Evolutionary conservation across 2,888 invertebrate species (phyloP), one percentile per base, ranked within the genome.

Genomic region (Hydrotaea diabolus): DNA sequence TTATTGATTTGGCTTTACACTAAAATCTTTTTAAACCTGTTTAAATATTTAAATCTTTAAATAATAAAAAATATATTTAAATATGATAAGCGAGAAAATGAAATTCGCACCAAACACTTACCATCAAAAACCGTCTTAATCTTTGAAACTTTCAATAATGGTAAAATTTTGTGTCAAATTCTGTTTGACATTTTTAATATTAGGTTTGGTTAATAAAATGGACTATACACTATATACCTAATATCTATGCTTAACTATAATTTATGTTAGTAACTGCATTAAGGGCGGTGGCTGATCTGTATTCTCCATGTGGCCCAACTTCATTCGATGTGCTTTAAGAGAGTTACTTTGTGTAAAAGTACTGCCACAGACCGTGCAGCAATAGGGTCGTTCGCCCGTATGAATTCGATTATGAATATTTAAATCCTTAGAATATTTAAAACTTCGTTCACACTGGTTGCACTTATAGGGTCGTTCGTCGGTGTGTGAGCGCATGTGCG

Each of bases 401-500:
- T 85, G 85, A 26, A 77, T 79, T n/a, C 85, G 79, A 72, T 66
- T 73, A 71, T 85, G 85, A 55, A 85, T 85, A 64, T 85, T 85
- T 13, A 85, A 85, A 49, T 85, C 85, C 69, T 85, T 82, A 11
- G 85, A 85, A 74, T 85, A 85, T 80, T 85, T 85, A 74, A 82
- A 85, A 49, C 82, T 85, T 15, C 82, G 64, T 64, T 85, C 85
- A 64, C 85, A 85, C 39, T 85, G 76, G 4, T 57, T 77, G 55
- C 85, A 85, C 46, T 82, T 82, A 46, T 85, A 85, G 21, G 85
- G 85, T n/a, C 85, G 19, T 15, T 82, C 77, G 31, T 85, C 79
- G n/a, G 82, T 82, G 31, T 85, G 85, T 5, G 85, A 82, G 13
- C 85, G 82, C 85, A 85, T 85, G 15, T 85, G 85, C 21, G 72